phyloP scores from a whole-genome alignment of 2,113 vertebrate species.

The Chaetops frenatus region DNA sequence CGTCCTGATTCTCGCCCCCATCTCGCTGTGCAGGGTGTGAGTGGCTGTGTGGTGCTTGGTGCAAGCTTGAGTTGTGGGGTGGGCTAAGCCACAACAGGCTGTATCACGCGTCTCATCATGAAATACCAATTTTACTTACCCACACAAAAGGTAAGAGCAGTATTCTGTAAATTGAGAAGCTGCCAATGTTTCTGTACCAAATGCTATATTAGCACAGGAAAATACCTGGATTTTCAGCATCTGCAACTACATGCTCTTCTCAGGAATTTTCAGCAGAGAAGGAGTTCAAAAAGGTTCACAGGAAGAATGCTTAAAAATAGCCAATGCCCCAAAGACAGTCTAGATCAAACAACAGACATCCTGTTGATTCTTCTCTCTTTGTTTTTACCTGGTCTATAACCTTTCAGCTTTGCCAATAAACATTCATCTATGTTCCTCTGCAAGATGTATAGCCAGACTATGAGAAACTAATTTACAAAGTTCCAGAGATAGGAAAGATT shows the following conservation, averaged over 20 bases:
- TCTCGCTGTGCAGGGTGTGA: neutral
- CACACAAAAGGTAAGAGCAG: neutral
- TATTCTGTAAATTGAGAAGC: neutral
- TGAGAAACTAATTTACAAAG: neutral
- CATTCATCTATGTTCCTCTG: neutral
- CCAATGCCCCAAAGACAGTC: neutral
- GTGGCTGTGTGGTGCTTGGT: neutral
- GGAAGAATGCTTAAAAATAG: conserved; percentile 59
- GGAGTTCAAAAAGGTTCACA: conserved; percentile 37
- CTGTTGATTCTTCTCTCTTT: conserved; percentile 42
- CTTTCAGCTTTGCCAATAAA: conserved; percentile 54
- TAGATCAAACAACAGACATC: conserved; percentile 44
- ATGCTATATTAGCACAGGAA: neutral
- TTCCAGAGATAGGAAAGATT: neutral
- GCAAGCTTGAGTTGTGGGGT: neutral
- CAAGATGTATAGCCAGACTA: neutral
- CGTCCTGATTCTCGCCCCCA: neutral
- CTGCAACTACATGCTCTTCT: neutral
- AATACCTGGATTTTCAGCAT: neutral
- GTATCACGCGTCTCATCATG: neutral
- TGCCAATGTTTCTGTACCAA: neutral
- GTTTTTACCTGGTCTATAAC: conserved; percentile 22
- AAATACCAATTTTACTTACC: neutral
- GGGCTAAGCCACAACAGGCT: neutral
- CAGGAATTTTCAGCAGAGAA: neutral